Evolutionary conservation across 2,113 vertebrate genomes (phyloP).

Genomic region (Oncorhynchus kisutch): DNA sequence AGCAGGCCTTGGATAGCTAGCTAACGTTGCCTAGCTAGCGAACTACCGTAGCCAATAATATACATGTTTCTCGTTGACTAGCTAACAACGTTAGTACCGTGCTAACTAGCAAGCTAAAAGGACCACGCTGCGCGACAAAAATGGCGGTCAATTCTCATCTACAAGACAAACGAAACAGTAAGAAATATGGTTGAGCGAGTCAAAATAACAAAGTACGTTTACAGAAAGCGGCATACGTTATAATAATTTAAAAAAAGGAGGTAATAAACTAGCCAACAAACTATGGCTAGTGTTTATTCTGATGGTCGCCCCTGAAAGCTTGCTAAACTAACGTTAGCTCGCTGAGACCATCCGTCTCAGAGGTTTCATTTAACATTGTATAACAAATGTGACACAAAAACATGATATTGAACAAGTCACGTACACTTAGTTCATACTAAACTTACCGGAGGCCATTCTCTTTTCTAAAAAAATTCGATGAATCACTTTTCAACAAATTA

Average conservation of each 20-base stretch:
- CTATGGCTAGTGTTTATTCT: background rate
- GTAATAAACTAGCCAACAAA: background rate
- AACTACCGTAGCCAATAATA: background rate
- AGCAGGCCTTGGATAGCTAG: background rate
- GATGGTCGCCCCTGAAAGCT: background rate
- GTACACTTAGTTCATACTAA: no score
- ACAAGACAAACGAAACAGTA: background rate
- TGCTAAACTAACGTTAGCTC: background rate
- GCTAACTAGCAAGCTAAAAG: background rate
- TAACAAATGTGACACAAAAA: background rate
- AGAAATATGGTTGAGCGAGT: background rate
- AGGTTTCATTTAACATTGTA: background rate
- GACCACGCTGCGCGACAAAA: slow-evolving; percentile 51
- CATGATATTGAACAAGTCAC: background rate
- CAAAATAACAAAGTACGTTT: background rate
- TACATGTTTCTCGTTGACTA: background rate
- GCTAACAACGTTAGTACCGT: background rate
- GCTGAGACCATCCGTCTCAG: background rate
- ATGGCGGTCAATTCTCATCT: slow-evolving; percentile 63
- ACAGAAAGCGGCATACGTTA: background rate
- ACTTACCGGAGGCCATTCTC: slow-evolving; percentile 75
- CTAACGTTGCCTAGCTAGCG: background rate
- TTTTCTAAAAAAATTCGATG: background rate
- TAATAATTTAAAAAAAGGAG: background rate
- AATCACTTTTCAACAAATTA: slow-evolving; percentile 20